Base-by-base conservation (phyloP, 1,140 invertebrate genomes). In the Araneus ventricosus region DNA sequence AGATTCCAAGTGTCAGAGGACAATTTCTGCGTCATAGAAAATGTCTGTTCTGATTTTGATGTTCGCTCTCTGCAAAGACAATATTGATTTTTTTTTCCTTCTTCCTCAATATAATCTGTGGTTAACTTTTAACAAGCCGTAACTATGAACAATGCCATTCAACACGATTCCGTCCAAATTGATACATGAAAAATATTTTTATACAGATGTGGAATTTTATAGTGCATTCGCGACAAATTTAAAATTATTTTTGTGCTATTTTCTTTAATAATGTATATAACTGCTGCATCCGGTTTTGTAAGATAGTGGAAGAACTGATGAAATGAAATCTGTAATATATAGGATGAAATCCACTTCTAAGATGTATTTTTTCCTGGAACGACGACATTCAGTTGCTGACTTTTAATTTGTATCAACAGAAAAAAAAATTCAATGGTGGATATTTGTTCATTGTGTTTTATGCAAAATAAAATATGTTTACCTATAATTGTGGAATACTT, bases 361-460 rank as follows among this genome's bases (percentile, higher is more conserved):
- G 39, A 45, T 82, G 17, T 82, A 10, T 82, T n/a, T 52, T 86
- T 34, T 30, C 57, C n/a, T 41, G 24, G 34, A 24, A 24, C 22
- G 22, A 24, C 22, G 34, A 34, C 17, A 20, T 10, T 20, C 67
- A 88, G 41, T n/a, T 61, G 27, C 57, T 70, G 57, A 59, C 67
- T 34, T 22, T 70, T 90, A 90, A 90, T 59, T 39, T 80, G 30
- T 79, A 30, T 52, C 70, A 90, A 88, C 27, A 59, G 85, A 37
- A 63, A 87, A 87, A 20, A 52, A 87, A 20, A 34, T 90, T 27
- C 45, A 79, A 52, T 57, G 67, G 88, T 90, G 88, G 70, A 90
- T 79, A 79, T 88, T 88, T 88, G 63, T 90, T 79, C 30, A 52
- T 52, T 90, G 88, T 90, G 70, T 79, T 90, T 89, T 90, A 79